These are phyloP conservation scores for Podarcis raffonei DNA, from an alignment of 2,113 vertebrate species.

Conservation along the genomic window DNA sequence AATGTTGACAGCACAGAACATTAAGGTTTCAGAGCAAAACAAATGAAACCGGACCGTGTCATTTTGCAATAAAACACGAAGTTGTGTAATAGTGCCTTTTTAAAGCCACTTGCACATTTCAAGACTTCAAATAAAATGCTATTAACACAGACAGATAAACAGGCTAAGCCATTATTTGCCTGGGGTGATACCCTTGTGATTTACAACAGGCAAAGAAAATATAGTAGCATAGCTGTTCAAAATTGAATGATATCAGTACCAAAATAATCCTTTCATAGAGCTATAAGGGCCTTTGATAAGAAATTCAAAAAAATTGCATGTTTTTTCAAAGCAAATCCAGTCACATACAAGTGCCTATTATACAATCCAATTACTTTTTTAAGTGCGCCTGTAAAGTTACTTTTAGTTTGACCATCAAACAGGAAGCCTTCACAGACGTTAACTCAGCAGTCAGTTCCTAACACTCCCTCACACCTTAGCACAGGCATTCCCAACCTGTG, in stretches of 20 bases:
- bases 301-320: constrained; percentile 5
- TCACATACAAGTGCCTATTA: background rate
- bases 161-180: constrained; percentile 69
- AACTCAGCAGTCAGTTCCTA: no score
- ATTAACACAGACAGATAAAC: constrained; percentile 78
- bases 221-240: constrained; percentile 44
- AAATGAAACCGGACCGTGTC: constrained; percentile 67
- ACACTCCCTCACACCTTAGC: no score
- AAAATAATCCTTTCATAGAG: constrained; percentile 43
- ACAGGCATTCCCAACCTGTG: no score
- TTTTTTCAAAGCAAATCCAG: no score
- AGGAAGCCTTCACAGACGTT: background rate
- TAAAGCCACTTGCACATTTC: constrained; percentile 76
- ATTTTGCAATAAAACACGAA: constrained; percentile 70
- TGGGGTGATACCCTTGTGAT: constrained; percentile 62
- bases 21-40: constrained; percentile 72
- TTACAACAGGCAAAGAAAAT: constrained; percentile 61
- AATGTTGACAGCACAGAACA: constrained; percentile 47
- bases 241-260: constrained; percentile 16
- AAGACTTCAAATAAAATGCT: constrained; percentile 78
- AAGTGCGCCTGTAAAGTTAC: background rate
- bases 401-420: background rate
- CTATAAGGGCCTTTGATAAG: constrained; percentile 34
- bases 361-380: background rate
- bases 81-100: constrained; percentile 71